phyloP scores from a whole-genome alignment of 2,797 vertebrate genomes.

The Halcyon chelicuti region DNA sequence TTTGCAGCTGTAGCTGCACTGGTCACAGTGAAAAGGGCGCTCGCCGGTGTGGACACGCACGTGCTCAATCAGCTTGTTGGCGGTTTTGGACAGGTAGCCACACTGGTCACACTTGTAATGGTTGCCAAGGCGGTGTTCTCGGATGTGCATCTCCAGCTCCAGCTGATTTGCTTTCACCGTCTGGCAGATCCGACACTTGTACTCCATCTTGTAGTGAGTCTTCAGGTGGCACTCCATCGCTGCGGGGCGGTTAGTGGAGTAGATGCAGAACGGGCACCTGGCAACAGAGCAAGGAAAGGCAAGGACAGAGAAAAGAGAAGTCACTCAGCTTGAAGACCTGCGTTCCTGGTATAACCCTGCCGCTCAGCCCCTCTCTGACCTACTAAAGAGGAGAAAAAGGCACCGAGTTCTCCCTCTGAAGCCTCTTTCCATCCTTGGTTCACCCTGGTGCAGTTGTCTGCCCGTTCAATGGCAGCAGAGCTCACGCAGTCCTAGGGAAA shows the following conservation, averaged over 20 bases:
- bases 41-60: slow-evolving; percentile 99
- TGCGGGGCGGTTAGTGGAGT: slow-evolving; percentile 97
- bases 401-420: neutral
- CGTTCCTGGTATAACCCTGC: neutral
- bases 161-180: slow-evolving; percentile 95
- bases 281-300: slow-evolving; percentile 37
- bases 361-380: slow-evolving; percentile 9
- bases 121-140: slow-evolving; percentile 97
- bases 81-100: slow-evolving; percentile 99
- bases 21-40: slow-evolving; percentile 99
- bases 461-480: neutral
- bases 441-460: neutral
- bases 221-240: slow-evolving; percentile 99
- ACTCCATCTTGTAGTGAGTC: slow-evolving; percentile 99
- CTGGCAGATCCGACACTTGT: slow-evolving; percentile 99
- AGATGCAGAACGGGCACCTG: slow-evolving; percentile 99
- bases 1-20: slow-evolving; percentile 99
- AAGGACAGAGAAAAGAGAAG: slow-evolving; percentile 1
- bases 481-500: neutral
- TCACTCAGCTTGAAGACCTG: neutral
- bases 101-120: slow-evolving; percentile 99
- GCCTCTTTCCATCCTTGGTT: neutral
- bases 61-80: slow-evolving; percentile 99
- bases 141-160: slow-evolving; percentile 97
- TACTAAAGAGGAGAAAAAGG: neutral